A percentile compares a stretch with the other conserved stretches of the same genome.
phyloP scores from a whole-genome alignment of 2,113 vertebrate genomes.

The Scalopus aquaticus region DNA sequence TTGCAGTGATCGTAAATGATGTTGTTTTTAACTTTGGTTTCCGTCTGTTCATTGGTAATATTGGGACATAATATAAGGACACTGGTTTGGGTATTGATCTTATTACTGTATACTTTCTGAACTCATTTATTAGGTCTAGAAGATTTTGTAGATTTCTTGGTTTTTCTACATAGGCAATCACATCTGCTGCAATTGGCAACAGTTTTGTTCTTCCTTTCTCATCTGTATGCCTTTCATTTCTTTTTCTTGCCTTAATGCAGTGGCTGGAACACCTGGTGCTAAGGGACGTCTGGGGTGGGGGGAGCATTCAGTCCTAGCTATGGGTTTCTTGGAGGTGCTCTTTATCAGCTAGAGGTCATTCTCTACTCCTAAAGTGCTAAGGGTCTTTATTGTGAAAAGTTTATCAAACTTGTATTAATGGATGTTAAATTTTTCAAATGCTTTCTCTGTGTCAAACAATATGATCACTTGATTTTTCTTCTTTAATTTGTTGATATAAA shows the following conservation, averaged over 20 bases:
- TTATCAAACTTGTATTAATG: too few relatives aligned
- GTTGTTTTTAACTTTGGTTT: neutral
- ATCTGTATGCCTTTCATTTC: neutral
- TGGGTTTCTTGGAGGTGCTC: neutral
- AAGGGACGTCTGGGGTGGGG: neutral
- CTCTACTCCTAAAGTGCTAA: neutral
- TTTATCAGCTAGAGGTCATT: neutral
- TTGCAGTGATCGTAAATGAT: neutral
- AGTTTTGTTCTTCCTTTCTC: neutral
- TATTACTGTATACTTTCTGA: neutral
- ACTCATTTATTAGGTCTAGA: neutral
- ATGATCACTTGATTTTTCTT: neutral
- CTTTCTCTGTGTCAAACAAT: neutral
- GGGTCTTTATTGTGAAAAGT: neutral
- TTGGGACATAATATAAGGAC: neutral
- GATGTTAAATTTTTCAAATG: neutral
- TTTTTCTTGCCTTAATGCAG: neutral
- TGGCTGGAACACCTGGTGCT: neutral
- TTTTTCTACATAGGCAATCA: neutral
- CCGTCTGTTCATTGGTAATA: neutral
- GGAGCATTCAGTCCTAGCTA: neutral
- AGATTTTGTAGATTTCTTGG: neutral
- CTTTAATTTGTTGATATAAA: too few relatives aligned
- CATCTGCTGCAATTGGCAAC: neutral
- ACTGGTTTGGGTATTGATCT: neutral